These are phyloP conservation scores for Andrena bicolor DNA, from an alignment of 2,888 invertebrate species.

Conservation along the genomic window DNA sequence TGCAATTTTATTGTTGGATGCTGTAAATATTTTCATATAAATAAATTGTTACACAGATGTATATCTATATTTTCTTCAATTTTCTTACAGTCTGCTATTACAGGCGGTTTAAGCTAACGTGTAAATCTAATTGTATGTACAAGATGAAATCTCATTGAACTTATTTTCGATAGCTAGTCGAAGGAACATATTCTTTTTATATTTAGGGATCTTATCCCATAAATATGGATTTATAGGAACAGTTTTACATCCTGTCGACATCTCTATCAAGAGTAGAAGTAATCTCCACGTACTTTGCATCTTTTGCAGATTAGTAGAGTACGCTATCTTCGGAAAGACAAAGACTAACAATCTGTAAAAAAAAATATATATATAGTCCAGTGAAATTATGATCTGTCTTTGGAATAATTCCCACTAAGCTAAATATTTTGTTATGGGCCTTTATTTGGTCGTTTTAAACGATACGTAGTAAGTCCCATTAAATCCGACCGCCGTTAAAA, in stretches of 20 bases:
- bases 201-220: constrained; percentile 87
- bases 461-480: too few relatives aligned
- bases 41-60: constrained; percentile 74
- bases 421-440: too few relatives aligned
- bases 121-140: neutral
- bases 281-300: constrained; percentile 86
- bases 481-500: too few relatives aligned
- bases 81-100: constrained; percentile 6
- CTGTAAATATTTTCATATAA: constrained; percentile 77
- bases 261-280: constrained; percentile 87
- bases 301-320: constrained; percentile 87
- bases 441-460: too few relatives aligned
- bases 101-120: neutral
- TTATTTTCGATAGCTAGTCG: constrained; percentile 87
- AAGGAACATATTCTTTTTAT: constrained; percentile 88
- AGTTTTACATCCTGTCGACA: constrained; percentile 86
- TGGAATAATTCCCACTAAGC: too few relatives aligned
- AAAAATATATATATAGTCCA: constrained; percentile 7
- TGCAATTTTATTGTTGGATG: constrained; percentile 73
- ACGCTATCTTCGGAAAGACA: constrained; percentile 86
- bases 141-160: constrained; percentile 80
- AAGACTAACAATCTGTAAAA: constrained; percentile 87
- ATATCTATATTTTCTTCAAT: neutral
- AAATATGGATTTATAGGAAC: constrained; percentile 86
- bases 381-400: too few relatives aligned